Percentiles rank a stretch among this genome's conserved stretches.
These are phyloP conservation scores for Pygathrix nemaeus DNA, from an alignment of 2,113 vertebrate species.

Conservation along the genomic window DNA sequence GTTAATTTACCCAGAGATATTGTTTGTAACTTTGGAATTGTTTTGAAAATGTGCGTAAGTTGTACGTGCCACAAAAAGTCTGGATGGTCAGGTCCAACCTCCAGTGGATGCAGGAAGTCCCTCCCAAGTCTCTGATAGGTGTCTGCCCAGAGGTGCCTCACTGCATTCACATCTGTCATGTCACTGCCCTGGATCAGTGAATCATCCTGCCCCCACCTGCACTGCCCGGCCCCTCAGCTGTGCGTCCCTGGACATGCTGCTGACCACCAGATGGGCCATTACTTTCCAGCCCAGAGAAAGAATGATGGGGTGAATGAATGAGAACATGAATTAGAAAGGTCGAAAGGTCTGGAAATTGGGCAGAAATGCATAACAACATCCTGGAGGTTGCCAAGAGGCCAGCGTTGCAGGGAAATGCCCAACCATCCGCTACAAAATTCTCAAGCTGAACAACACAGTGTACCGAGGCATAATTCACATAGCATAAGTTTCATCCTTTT, in stretches of 20 bases:
- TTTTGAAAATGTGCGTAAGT: neutral
- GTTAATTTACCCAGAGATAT: neutral
- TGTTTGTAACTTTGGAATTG: neutral
- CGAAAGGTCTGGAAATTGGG: neutral
- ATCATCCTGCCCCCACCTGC: accelerated
- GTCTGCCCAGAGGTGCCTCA: neutral
- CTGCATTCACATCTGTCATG: neutral
- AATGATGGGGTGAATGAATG: neutral
- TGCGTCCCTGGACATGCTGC: neutral
- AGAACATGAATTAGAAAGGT: neutral
- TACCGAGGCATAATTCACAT: neutral
- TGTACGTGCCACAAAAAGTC: neutral
- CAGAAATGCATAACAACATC: neutral
- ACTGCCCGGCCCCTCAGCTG: neutral
- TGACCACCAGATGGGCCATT: neutral
- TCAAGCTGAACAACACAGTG: neutral
- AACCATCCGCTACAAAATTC: neutral
- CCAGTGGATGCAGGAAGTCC: neutral
- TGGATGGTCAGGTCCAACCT: neutral
- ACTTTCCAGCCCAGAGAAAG: neutral
- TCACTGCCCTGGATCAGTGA: neutral
- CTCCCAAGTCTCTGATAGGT: neutral
- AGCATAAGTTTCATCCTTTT: neutral
- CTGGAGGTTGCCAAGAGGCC: neutral
- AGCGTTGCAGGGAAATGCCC: neutral